Base-by-base conservation (phyloP, 2,797 vertebrate species). In the Myiothlypis chrysogaster region DNA sequence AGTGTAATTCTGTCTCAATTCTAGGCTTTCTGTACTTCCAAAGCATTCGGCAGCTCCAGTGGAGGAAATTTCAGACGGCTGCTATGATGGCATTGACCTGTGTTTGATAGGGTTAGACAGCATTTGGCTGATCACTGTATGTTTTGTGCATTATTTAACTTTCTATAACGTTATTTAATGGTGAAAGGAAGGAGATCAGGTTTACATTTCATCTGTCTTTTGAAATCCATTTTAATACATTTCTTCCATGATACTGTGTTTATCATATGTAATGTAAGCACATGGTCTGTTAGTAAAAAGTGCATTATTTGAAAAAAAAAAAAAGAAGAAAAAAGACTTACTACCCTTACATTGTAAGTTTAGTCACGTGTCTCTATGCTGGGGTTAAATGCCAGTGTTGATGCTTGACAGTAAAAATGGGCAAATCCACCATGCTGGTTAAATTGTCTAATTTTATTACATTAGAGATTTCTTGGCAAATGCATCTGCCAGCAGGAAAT, bases 1-100 rank as follows among this genome's bases (percentile, higher is more conserved):
- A 96, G 97, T 98, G 98, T 99, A 99, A 99, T 99, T 99, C 98
- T 98, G 98, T 98, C 97, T 98, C 98, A 98, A 98, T 99, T 98
- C 98, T 95, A 98, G 96, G 97, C 98, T 98, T 98, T 98, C 98
- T 98, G 95, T 98, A 96, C 98, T 98, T 98, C 98, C 98, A 98
- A 98, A 98, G 98, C 96, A 77, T 68, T 98, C 97, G 63, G 96
- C 97, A 97, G 96, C 97, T 98, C 97, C 97, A 98, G 98, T 98
- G 97, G 98, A 98, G 98, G 98, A 98, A 98, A 98, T 98, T 98
- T 99, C 98, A 98, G 96, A 97, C 69, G 95, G 94, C 95, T 98
- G 94, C 98, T 98, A 96, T 93, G 97, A 98, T 98, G 96, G 96
- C 97, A 96, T 97, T 99, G 98, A 99, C 98, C 99, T 98, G 98